These are phyloP conservation scores for Drosophila testacea DNA, from an alignment of 2,888 invertebrate genomes.

Conservation along the genomic window DNA sequence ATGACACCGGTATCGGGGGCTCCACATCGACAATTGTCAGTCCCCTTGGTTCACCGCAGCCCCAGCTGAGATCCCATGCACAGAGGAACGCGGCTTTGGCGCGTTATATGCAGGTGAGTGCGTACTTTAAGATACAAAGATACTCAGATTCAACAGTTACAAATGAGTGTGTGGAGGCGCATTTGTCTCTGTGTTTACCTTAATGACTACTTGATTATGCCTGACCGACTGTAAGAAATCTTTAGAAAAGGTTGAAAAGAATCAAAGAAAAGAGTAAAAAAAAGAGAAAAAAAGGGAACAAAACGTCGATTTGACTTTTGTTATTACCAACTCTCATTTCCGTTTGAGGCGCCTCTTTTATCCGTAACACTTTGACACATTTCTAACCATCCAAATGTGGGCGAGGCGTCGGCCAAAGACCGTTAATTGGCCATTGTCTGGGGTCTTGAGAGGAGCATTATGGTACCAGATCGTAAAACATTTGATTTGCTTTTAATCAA, in stretches of 20 bases:
- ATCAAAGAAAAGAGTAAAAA: conserved; percentile 19
- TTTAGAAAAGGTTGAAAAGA: conserved; percentile 35
- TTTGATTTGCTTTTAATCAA: conserved; percentile 69
- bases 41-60: conserved; percentile 86
- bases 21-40: conserved; percentile 85
- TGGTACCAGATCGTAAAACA: conserved; percentile 50
- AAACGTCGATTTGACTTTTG: conserved; percentile 18
- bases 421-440: conserved; percentile 50
- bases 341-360: conserved; percentile 74
- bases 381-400: conserved; percentile 41
- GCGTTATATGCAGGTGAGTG: conserved; percentile 88
- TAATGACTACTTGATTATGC: conserved; percentile 76
- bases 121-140: conserved; percentile 52
- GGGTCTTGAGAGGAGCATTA: conserved; percentile 4
- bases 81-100: conserved; percentile 88
- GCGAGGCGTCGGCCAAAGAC: conserved; percentile 50
- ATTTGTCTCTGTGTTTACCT: conserved; percentile 50
- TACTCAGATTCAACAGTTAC: conserved; percentile 21
- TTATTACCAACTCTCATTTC: conserved; percentile 66
- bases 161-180: conserved; percentile 34
- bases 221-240: conserved; percentile 6
- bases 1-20: conserved; percentile 85
- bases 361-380: conserved; percentile 50
- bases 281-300: conserved; percentile 32
- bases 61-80: conserved; percentile 87